A percentile compares a stretch with the other conserved stretches of the same genome.
Conservation (phyloP, 2,888 invertebrate species). For the Charanyca ferruginea region DNA sequence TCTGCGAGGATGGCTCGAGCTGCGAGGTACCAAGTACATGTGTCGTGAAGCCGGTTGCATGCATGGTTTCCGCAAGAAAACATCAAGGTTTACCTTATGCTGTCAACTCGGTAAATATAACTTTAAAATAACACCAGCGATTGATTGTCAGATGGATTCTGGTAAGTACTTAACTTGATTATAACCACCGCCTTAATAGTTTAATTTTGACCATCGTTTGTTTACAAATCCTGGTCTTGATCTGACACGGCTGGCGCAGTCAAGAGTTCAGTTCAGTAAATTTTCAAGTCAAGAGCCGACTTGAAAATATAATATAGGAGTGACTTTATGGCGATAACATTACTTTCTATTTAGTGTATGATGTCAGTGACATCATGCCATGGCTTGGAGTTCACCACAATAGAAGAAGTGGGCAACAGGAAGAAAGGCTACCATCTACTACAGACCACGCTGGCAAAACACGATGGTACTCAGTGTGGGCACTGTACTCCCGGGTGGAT, state of each 20-base stretch:
- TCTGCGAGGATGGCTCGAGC: constrained; percentile 87
- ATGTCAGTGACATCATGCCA: constrained; percentile 91
- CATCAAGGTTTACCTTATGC: constrained; percentile 79
- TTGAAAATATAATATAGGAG: too few relatives aligned
- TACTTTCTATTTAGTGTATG: constrained; percentile 67
- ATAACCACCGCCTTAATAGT: too few relatives aligned
- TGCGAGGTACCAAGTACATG: constrained; percentile 93
- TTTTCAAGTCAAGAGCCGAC: too few relatives aligned
- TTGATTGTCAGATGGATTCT: too few relatives aligned
- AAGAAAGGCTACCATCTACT: constrained; percentile 92
- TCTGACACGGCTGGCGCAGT: too few relatives aligned
- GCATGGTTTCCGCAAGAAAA: constrained; percentile 85
- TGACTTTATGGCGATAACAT: too few relatives aligned
- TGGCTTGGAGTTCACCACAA: constrained; percentile 93
- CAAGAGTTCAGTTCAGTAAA: too few relatives aligned
- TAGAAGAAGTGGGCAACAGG: constrained; percentile 93
- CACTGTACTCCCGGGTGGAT: constrained; percentile 95
- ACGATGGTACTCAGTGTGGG: constrained; percentile 93
- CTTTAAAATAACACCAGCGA: too few relatives aligned
- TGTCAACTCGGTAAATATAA: constrained; percentile 91
- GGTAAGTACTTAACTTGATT: too few relatives aligned
- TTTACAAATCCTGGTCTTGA: too few relatives aligned
- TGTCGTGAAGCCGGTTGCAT: constrained; percentile 93
- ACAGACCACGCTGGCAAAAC: constrained; percentile 90
- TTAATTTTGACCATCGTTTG: too few relatives aligned